Evolutionary conservation across 2,888 invertebrate species (phyloP), one percentile per base, ranked within the genome.

Genomic region (Agriopis aurantiaria): DNA sequence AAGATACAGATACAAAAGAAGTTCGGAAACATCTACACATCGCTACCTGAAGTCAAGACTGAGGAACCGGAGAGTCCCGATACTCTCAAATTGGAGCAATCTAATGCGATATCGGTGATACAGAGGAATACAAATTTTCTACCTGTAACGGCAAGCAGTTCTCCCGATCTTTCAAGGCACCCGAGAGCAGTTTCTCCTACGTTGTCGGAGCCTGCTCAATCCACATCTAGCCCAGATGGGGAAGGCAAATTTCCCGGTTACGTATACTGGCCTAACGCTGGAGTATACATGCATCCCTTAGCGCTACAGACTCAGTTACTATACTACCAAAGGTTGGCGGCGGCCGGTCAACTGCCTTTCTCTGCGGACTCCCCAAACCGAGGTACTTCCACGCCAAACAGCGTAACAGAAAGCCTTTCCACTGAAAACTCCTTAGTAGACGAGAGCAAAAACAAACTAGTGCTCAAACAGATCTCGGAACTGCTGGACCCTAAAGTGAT

Each of bases 311-410:
- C 96, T 2, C 96, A 97, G 77, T 91, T 97, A 12, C 88, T 97
- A 51, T 97, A 97, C 85, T 97, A 97, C 81, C 97, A 97, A 82
- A 95, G 96, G 82, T 93, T 97, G 82, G 96, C 97, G 0, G 96
- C 96, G 45, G 90, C 92, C 0, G 91, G 89, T 0, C 89, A 87
- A 74, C 84, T 95, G 0, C 92, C 95, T 0, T 88, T 91, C 11
- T 89, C 85, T 48, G 89, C 84, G 33, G 87, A 87, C n/a, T 84
- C 91, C 55, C 65, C 48, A 11, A 89, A 91, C 12, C 86, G 89
- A 78, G 77, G 77, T 0, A 76, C 84, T 3, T 80, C 90, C 1
- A 91, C 85, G 66, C 92, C 88, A 65, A 92, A 85, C 72, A 85
- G 90, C 73, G 73, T 80, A 17, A 88, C 80, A 81, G 94, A 85